These are phyloP conservation scores for Heliconius aoede DNA, from an alignment of 2,888 invertebrate genomes.

Conservation along the genomic window DNA sequence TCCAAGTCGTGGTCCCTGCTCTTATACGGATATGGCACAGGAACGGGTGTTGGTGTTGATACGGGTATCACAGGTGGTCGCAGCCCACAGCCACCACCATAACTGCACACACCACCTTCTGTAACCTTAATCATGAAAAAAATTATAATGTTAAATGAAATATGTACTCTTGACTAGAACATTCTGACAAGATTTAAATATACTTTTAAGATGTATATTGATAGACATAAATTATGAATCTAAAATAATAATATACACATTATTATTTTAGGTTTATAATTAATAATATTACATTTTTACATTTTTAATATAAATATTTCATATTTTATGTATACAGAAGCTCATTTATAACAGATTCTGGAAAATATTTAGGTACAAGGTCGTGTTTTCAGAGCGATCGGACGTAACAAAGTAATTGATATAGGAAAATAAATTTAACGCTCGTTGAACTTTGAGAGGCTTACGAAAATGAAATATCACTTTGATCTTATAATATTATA, in stretches of 20 bases:
- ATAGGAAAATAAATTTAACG: constrained; percentile 40
- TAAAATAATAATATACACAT: too few species aligned
- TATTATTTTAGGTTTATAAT: too few species aligned
- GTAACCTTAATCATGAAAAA: constrained; percentile 7
- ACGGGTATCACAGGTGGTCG: constrained; percentile 8
- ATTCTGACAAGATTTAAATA: not conserved
- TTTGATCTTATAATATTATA: not conserved
- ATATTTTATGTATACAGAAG: not conserved
- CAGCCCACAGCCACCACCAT: constrained; percentile 49
- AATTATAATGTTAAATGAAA: not conserved
- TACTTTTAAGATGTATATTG: not conserved
- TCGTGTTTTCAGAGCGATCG: constrained; percentile 31
- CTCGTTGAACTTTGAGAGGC: constrained; percentile 28
- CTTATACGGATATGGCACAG: constrained; percentile 31
- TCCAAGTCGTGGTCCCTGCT: constrained; percentile 37
- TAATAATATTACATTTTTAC: too few species aligned
- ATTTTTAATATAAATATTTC: too few species aligned
- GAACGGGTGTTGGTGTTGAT: constrained; percentile 33
- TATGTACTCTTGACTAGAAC: not conserved
- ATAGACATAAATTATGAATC: not conserved
- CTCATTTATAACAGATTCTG: not conserved
- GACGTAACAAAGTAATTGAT: constrained; percentile 39
- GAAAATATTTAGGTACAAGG: constrained; percentile 16
- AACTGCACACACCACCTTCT: constrained; percentile 51
- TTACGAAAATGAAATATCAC: constrained; percentile 20